Evolutionary conservation across 1,140 invertebrate species (phyloP).

Genomic region (Brevipalpus yothersi): DNA sequence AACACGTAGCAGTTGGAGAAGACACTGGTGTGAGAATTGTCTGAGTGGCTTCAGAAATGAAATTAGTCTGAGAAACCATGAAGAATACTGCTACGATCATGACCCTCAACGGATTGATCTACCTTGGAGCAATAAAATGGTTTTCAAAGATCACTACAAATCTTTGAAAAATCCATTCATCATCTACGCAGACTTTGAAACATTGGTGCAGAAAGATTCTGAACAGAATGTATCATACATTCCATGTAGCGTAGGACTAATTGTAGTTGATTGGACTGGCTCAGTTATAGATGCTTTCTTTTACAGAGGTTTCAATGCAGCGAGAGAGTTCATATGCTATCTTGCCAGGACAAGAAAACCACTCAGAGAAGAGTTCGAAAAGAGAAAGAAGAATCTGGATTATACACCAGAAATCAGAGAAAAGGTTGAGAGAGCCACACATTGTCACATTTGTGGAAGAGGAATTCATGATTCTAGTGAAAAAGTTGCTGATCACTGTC

Average conservation of each 20-base stretch:
- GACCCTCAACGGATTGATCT: neutral
- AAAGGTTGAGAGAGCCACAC: neutral
- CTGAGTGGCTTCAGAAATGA: neutral
- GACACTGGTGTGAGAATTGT: neutral
- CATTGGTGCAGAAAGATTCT: neutral
- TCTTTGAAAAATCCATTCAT: neutral
- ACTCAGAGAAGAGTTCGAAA: neutral
- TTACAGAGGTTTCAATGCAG: neutral
- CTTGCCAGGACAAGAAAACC: neutral
- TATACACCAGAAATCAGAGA: neutral
- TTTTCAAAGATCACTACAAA: neutral
- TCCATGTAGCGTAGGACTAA: neutral
- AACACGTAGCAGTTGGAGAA: neutral
- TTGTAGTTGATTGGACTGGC: neutral
- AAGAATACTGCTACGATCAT: neutral
- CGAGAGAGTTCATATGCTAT: neutral
- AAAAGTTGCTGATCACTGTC: neutral
- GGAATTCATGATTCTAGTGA: neutral
- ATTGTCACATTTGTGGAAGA: neutral
- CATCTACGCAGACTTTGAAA: neutral
- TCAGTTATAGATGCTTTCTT: neutral
- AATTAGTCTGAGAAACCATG: neutral
- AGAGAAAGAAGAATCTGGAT: neutral
- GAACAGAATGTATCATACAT: neutral
- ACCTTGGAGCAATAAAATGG: neutral